phyloP scores from a whole-genome alignment of 1,140 invertebrate genomes.

The Lerema accius region DNA sequence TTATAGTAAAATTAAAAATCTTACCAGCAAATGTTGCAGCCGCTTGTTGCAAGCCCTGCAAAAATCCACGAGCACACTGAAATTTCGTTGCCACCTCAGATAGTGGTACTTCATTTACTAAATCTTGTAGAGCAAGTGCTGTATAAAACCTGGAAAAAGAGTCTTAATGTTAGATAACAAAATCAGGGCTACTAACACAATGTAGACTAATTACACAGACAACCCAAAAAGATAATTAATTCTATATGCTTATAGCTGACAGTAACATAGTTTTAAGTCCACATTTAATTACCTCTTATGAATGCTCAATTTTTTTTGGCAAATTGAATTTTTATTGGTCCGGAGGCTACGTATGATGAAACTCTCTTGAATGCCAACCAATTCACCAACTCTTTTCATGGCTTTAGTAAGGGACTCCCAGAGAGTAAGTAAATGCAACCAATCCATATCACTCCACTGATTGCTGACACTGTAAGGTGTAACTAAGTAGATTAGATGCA shows the following conservation, averaged over 20 bases:
- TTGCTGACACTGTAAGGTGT: conserved; percentile 93
- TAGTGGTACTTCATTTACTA: conserved; percentile 95
- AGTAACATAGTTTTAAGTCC: no score
- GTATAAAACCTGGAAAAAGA: conserved; percentile 91
- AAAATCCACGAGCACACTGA: conserved; percentile 92
- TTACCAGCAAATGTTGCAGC: conserved; percentile 97
- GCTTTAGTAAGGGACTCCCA: conserved; percentile 92
- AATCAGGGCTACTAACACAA: no score
- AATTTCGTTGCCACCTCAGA: conserved; percentile 91
- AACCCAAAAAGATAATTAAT: no score
- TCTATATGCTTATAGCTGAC: no score
- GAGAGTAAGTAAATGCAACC: conserved; percentile 92
- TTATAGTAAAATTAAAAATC: no score
- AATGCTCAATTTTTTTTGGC: conserved; percentile 80
- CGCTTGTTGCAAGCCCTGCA: conserved; percentile 96
- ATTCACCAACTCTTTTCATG: conserved; percentile 92
- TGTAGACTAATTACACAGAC: no score
- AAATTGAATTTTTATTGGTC: conserved; percentile 84
- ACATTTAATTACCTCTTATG: conserved; percentile 77
- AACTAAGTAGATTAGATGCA: conserved; percentile 97
- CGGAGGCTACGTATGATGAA: conserved; percentile 92
- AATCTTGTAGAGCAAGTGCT: conserved; percentile 94
- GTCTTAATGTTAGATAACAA: no score
- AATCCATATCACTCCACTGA: conserved; percentile 92
- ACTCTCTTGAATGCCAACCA: conserved; percentile 96